Conservation (phyloP, 1,140 invertebrate genomes). For the Aphaenogaster floridana region DNA sequence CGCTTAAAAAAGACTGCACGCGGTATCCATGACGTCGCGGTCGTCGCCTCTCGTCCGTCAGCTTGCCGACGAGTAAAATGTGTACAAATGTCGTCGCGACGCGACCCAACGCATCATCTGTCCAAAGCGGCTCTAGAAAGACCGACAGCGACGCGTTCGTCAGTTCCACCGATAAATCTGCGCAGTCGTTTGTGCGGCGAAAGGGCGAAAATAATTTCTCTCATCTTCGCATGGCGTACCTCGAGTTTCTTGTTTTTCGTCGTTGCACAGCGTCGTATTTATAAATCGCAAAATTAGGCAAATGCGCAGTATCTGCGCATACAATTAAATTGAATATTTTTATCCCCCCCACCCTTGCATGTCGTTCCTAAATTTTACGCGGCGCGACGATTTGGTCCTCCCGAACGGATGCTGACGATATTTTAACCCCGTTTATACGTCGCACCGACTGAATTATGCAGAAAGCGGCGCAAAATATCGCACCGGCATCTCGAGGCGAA, state of each 20-base stretch:
- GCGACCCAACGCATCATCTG: slow-evolving; percentile 18
- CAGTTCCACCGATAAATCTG: slow-evolving; percentile 37
- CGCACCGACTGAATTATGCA: slow-evolving; percentile 46
- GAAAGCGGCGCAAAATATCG: slow-evolving; percentile 45
- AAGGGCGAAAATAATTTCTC: slow-evolving; percentile 22
- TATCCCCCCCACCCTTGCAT: not conserved
- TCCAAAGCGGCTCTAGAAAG: slow-evolving; percentile 8
- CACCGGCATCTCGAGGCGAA: slow-evolving; percentile 39
- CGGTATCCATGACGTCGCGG: not conserved
- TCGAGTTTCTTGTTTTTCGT: not conserved
- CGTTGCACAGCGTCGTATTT: not conserved
- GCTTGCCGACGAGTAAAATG: not conserved
- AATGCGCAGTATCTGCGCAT: not conserved
- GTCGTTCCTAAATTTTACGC: slow-evolving; percentile 11
- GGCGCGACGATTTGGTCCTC: not conserved
- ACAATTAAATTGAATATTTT: slow-evolving; percentile 32
- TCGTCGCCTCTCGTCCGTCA: slow-evolving; percentile 1
- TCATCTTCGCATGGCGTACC: not conserved
- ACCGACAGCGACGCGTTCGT: slow-evolving; percentile 1
- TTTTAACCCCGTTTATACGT: slow-evolving; percentile 63
- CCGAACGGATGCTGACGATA: slow-evolving; percentile 55
- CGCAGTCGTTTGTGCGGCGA: not conserved
- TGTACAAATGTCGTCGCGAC: slow-evolving; percentile 33
- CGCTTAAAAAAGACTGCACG: slow-evolving; percentile 10
- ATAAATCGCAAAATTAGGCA: slow-evolving; percentile 25